Base-by-base conservation (phyloP, 2,113 vertebrate species). In the Callipepla squamata region DNA sequence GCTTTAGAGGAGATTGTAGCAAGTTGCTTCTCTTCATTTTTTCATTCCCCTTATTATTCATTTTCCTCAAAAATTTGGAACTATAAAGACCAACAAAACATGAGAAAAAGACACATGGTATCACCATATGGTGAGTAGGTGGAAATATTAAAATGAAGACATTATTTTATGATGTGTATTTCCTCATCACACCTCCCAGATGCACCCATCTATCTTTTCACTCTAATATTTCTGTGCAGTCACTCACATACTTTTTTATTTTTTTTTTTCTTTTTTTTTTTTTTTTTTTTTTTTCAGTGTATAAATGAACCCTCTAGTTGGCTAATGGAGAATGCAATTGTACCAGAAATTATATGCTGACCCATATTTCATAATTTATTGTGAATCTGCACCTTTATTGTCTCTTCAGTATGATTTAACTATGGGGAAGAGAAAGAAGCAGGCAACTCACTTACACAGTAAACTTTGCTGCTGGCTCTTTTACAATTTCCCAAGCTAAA, bases 81-180 rank as follows among this genome's bases (percentile, higher is more conserved):
- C 28, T 51, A 55, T 21, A 21, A 93, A 97, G 93, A 92, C 86
- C 92, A 58, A 96, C 25, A 92, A 81, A 80, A 92, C 79, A 81
- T 10, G 45, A 95, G 74, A 91, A 93, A 95, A 95, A 92, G 74
- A 96, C 94, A 97, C 96, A 97, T 96, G 96, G 79, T 86, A 93
- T 62, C 78, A 93, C 79, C 97, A 98, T 94, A 97, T 97, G 97
- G 96, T 94, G 91, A 90, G 97, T 98, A 97, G 97, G 96, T 93
- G 96, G 95, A 65, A 94, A 97, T 95, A 98, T 94, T 96, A 96
- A 97, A 97, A 97, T 61, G 79, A 77, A 94, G 93, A 83, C 82
- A 93, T 96, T 96, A 90, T 92, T 96, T 90, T 95, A 85, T 96
- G 93, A 74, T 83, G 83, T 83, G 81, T 88, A 91, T 96, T 96